phyloP scores from a whole-genome alignment of 2,797 vertebrate genomes.

The Myotis findleyi region DNA sequence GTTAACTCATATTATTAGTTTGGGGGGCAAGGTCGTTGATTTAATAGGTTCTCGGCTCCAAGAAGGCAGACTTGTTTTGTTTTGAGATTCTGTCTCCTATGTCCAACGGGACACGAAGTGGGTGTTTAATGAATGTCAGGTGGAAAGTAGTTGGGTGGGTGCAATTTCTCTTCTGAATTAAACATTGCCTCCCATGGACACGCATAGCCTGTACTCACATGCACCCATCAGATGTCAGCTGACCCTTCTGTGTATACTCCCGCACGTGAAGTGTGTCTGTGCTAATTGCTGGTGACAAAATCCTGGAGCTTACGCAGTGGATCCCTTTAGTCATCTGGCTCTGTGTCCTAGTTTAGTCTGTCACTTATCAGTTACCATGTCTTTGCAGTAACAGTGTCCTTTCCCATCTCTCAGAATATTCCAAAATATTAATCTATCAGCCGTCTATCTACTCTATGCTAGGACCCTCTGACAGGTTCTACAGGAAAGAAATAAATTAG shows the following conservation, averaged over 20 bases:
- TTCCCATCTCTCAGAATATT: neutral
- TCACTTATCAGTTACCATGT: neutral
- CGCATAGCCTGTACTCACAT: neutral
- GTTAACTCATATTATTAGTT: neutral
- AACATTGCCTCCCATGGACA: neutral
- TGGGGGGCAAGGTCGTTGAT: neutral
- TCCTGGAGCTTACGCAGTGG: neutral
- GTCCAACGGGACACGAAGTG: neutral
- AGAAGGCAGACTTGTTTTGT: neutral
- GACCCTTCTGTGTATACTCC: fast-evolving
- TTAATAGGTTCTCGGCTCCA: neutral
- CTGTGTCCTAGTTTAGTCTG: neutral
- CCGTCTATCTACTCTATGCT: neutral
- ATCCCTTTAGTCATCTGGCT: neutral
- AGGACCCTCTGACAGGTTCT: too few species aligned
- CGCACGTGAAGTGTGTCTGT: neutral
- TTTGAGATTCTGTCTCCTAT: neutral
- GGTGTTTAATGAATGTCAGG: neutral
- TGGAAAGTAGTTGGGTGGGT: too few species aligned
- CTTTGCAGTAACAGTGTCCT: neutral
- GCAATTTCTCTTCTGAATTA: neutral
- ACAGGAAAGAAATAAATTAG: neutral
- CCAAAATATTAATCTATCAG: neutral
- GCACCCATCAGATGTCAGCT: too few species aligned
- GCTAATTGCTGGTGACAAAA: neutral